Conservation (phyloP, 2,113 vertebrate species). For the Hippoglossus stenolepis region DNA sequence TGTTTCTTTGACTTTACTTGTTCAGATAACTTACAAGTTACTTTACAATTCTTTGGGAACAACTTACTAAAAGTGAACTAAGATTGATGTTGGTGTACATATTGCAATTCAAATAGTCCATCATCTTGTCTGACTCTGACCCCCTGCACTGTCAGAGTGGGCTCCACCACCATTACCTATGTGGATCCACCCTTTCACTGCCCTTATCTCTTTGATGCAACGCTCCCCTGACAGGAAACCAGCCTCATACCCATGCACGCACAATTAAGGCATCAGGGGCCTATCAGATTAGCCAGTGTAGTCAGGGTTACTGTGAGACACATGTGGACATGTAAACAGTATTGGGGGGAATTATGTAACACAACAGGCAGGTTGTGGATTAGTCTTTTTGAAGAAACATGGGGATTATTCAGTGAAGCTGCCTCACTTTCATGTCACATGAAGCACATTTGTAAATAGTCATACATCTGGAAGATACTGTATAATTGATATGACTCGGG, state of each 20-base stretch:
- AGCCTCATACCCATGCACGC: conserved; percentile 32
- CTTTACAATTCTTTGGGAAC: no score
- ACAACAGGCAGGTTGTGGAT: conserved; percentile 41
- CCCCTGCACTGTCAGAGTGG: background rate
- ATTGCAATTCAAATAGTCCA: background rate
- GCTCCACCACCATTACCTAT: background rate
- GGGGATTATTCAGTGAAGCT: conserved; percentile 27
- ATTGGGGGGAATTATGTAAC: conserved; percentile 46
- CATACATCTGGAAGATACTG: conserved; percentile 15
- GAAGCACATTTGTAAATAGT: conserved; percentile 16
- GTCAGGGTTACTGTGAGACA: conserved; percentile 47
- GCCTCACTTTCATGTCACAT: conserved; percentile 43
- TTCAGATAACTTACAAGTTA: no score
- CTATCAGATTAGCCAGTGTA: conserved; percentile 68
- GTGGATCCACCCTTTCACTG: conserved; percentile 1
- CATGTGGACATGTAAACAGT: conserved; percentile 73
- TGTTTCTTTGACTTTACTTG: no score
- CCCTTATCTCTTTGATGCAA: conserved; percentile 45
- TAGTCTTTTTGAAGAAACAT: conserved; percentile 37
- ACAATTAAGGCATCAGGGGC: conserved; percentile 52
- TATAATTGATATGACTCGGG: conserved; percentile 12
- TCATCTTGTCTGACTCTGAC: background rate
- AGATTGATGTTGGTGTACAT: background rate
- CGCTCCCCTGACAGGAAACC: conserved; percentile 66
- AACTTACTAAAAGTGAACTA: background rate